Evolutionary conservation across 92 coral and sea anemone species (phyloP).

Genomic region (Umimayanthus chanpuru): DNA sequence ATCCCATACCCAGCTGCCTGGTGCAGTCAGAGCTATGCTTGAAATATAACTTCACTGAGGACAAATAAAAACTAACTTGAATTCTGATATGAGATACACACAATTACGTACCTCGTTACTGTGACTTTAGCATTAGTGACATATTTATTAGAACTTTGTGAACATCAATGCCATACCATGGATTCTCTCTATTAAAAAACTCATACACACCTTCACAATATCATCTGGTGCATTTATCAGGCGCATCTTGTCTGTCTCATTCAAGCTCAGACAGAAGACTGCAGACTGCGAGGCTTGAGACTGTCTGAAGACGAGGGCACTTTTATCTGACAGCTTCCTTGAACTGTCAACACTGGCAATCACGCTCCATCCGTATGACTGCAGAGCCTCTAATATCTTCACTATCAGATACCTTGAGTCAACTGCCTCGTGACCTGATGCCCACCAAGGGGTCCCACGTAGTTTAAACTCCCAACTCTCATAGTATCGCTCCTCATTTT

Average conservation of each 20-base stretch:
- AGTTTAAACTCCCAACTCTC: constrained; percentile 66
- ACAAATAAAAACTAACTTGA: no score
- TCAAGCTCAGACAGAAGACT: constrained; percentile 50
- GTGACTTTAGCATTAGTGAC: no score
- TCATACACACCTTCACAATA: constrained; percentile 30
- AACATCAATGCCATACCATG: not conserved
- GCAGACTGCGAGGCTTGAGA: constrained; percentile 38
- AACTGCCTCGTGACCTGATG: constrained; percentile 51
- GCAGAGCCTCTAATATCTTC: constrained; percentile 50
- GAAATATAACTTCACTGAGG: no score
- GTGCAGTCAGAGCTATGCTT: no score
- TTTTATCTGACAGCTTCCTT: constrained; percentile 45
- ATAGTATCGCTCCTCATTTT: constrained; percentile 46
- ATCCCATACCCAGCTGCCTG: no score
- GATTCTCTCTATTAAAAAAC: not conserved
- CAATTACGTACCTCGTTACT: no score
- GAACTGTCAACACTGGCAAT: constrained; percentile 52
- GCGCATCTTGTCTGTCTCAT: constrained; percentile 55
- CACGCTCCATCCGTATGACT: constrained; percentile 57
- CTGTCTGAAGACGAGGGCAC: constrained; percentile 48
- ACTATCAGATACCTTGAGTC: constrained; percentile 54
- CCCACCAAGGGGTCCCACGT: constrained; percentile 64
- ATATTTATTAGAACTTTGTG: no score
- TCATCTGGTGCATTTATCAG: constrained; percentile 57
- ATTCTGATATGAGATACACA: no score